These are phyloP conservation scores for Tringa solitaria DNA, from an alignment of 2,113 vertebrate genomes.

Conservation along the genomic window DNA sequence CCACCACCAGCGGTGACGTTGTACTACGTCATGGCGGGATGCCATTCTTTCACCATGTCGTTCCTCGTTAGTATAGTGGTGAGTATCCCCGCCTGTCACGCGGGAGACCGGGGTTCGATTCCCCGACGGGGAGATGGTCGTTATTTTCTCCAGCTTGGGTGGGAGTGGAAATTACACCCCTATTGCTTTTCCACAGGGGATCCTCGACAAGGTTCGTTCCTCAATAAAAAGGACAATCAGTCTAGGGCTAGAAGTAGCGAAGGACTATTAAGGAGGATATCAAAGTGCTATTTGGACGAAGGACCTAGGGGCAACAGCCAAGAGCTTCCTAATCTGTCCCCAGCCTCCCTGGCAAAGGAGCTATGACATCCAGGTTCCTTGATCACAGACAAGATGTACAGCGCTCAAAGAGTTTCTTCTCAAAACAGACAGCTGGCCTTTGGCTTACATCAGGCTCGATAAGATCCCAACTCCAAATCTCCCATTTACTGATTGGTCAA, in stretches of 20 bases:
- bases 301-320: rapidly evolving
- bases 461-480: neutral
- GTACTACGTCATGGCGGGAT: rapidly evolving
- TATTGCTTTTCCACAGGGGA: rapidly evolving
- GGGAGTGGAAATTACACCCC: rapidly evolving
- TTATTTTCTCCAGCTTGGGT: rapidly evolving
- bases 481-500: too few relatives aligned
- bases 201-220: rapidly evolving
- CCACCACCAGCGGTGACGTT: rapidly evolving
- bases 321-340: rapidly evolving
- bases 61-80: slow-evolving; percentile 63
- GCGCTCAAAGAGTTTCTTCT: neutral
- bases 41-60: rapidly evolving
- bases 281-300: neutral
- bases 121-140: neutral
- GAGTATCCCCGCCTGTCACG: slow-evolving; percentile 62
- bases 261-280: neutral
- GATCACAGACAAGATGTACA: rapidly evolving
- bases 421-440: rapidly evolving
- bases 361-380: too few relatives aligned
- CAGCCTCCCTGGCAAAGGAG: rapidly evolving
- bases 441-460: rapidly evolving
- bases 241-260: rapidly evolving
- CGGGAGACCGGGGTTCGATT: slow-evolving; percentile 39
- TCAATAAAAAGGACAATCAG: rapidly evolving